Evolutionary conservation across 2,888 invertebrate species (phyloP).

Genomic region (Drosophila prostipennis): DNA sequence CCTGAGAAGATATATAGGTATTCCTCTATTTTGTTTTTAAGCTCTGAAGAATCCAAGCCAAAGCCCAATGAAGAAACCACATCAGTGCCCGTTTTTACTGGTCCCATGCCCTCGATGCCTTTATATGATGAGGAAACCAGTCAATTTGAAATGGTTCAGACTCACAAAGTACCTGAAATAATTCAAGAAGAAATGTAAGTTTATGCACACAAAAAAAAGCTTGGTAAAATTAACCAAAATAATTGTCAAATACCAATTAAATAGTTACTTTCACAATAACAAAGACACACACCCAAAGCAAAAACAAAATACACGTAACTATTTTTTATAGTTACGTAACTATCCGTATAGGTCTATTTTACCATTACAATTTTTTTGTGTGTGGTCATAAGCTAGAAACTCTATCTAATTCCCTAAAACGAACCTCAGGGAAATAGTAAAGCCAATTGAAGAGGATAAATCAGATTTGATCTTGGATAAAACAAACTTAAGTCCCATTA

Average conservation of each 20-base stretch:
- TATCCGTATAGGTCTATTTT: no score
- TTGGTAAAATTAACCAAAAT: no score
- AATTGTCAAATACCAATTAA: no score
- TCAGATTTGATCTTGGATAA: neutral
- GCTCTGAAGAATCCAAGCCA: neutral
- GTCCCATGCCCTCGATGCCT: conserved; percentile 14
- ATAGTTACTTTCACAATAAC: no score
- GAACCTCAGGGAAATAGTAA: neutral
- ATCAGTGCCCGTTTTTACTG: neutral
- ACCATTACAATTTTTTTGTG: no score
- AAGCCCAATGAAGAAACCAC: neutral
- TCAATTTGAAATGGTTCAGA: neutral
- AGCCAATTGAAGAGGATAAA: neutral
- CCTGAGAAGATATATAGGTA: neutral
- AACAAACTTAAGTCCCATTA: no score
- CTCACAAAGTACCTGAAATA: neutral
- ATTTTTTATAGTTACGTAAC: no score
- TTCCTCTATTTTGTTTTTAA: neutral
- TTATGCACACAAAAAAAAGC: no score
- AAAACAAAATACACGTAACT: no score
- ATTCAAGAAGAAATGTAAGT: neutral
- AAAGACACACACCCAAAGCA: no score
- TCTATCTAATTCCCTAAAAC: no score
- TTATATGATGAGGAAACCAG: neutral
- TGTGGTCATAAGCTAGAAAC: neutral